Evolutionary conservation across 2,113 vertebrate species (phyloP).

Genomic region (Austrofundulus limnaeus): DNA sequence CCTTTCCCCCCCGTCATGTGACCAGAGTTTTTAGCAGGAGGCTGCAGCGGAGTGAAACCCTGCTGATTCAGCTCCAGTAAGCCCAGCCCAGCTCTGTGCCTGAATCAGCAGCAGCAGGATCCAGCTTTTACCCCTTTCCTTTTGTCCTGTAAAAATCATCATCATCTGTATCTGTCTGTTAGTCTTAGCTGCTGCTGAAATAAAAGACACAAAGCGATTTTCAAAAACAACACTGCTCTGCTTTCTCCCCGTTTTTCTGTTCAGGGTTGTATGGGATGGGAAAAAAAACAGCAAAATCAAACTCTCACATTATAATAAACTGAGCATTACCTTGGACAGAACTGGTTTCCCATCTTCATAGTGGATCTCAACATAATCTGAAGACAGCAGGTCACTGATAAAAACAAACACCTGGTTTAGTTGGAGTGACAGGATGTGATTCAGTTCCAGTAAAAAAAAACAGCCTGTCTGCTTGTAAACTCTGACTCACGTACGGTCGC

Average conservation of each 20-base stretch:
- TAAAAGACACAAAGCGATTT: background rate
- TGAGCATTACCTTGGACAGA: conserved; percentile 87
- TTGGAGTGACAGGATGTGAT: conserved; percentile 11
- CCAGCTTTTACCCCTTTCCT: conserved; percentile 29
- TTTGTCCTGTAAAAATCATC: conserved; percentile 9
- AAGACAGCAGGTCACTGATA: conserved; percentile 91
- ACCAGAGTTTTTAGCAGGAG: conserved; percentile 68
- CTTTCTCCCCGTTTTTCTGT: too few relatives aligned
- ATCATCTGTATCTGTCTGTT: conserved; percentile 12
- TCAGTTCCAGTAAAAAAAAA: conserved; percentile 24
- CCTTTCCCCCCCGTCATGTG: conserved; percentile 68
- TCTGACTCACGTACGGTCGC: conserved; percentile 53
- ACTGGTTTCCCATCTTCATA: conserved; percentile 88
- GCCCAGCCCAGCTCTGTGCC: conserved; percentile 61
- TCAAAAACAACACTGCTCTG: background rate
- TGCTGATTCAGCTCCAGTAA: conserved; percentile 77
- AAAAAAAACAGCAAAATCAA: background rate
- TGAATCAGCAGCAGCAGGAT: conserved; percentile 73
- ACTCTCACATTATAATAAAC: background rate
- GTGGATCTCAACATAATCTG: conserved; percentile 95
- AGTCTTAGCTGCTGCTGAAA: background rate
- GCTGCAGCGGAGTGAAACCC: conserved; percentile 70
- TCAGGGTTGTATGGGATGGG: background rate
- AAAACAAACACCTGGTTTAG: conserved; percentile 40
- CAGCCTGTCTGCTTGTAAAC: conserved; percentile 13